Evolutionary conservation across 2,113 vertebrate genomes (phyloP).

Genomic region (Onychostruthus taczanowskii): DNA sequence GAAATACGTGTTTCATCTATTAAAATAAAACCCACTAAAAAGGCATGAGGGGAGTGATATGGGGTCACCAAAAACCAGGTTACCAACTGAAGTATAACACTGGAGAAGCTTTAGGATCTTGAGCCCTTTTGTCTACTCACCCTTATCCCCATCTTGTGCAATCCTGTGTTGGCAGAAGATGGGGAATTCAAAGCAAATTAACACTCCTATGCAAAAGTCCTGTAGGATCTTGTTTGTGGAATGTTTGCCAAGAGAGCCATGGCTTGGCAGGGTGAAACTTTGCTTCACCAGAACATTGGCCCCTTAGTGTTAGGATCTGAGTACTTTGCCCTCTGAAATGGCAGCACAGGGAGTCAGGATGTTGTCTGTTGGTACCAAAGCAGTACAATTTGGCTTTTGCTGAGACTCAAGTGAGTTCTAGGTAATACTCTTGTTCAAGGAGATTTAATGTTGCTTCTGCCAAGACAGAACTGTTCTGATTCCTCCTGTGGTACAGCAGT

Average conservation of each 20-base stretch:
- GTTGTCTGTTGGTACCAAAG: background rate
- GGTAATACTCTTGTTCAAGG: background rate
- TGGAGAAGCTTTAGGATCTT: background rate
- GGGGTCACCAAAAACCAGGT: background rate
- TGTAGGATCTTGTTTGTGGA: background rate
- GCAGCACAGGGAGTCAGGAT: background rate
- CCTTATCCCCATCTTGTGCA: background rate
- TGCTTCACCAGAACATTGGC: background rate
- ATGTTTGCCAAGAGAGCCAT: background rate
- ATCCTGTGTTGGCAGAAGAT: background rate
- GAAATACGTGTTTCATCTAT: background rate
- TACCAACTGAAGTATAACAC: background rate
- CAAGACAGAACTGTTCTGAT: background rate
- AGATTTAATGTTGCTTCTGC: background rate
- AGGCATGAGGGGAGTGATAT: background rate
- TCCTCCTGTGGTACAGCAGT: background rate
- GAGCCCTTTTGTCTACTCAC: background rate
- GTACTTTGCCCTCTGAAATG: background rate
- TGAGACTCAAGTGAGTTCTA: background rate
- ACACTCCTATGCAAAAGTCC: background rate
- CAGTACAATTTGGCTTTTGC: background rate
- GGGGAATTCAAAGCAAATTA: background rate
- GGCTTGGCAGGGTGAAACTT: background rate
- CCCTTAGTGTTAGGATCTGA: background rate
- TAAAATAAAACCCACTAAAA: background rate